Percentiles rank a stretch among this genome's conserved stretches.
Evolutionary conservation across 2,797 vertebrate species (phyloP).

Genomic region (Pagetopsis macropterus): DNA sequence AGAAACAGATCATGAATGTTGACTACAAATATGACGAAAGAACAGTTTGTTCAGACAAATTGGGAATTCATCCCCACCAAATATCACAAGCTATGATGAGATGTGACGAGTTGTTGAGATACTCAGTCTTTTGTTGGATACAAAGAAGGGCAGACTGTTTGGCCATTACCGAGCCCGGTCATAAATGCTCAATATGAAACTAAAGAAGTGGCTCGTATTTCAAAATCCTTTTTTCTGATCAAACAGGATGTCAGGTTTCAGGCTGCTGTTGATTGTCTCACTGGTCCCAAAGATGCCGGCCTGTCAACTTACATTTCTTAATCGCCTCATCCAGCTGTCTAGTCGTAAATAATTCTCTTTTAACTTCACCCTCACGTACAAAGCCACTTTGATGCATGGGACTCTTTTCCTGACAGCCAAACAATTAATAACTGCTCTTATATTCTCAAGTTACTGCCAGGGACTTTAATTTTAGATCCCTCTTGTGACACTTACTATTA

Average conservation of each 20-base stretch:
- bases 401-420: conserved; percentile 26
- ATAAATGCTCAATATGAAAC: neutral
- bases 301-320: conserved; percentile 19
- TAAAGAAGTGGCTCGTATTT: conserved; percentile 4
- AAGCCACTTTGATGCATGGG: conserved; percentile 27
- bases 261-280: conserved; percentile 1
- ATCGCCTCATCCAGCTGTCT: conserved; percentile 26
- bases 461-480: conserved; percentile 19
- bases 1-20: neutral
- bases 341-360: conserved; percentile 33
- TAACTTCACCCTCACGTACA: conserved; percentile 13
- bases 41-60: neutral
- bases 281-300: neutral
- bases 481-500: conserved; percentile 16
- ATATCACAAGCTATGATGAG: neutral
- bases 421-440: conserved; percentile 26
- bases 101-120: neutral
- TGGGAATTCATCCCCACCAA: neutral
- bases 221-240: neutral
- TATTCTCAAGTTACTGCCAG: conserved; percentile 15
- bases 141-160: neutral
- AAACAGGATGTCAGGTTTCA: conserved; percentile 8
- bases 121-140: neutral
- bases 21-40: neutral
- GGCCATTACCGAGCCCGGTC: neutral